These are phyloP conservation scores for Astreopora myriophthalma DNA, from an alignment of 64 coral and sea anemone species.

Conservation along the genomic window DNA sequence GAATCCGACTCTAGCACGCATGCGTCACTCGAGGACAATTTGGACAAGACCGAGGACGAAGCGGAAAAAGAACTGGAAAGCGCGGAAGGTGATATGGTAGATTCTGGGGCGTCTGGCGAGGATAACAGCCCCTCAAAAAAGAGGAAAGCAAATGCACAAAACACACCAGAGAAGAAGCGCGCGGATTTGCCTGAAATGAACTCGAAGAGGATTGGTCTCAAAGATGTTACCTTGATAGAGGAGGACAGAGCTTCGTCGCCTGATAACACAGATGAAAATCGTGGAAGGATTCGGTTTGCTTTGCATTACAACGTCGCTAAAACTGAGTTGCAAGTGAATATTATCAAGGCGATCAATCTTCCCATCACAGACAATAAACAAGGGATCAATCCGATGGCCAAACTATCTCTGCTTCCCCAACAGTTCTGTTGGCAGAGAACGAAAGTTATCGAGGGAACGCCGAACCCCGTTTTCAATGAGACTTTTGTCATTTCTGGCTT, in stretches of 20 bases:
- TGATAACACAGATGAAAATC: constrained; percentile 33
- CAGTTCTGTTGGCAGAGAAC: constrained; percentile 98
- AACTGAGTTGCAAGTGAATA: constrained; percentile 91
- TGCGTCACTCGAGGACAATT: constrained; percentile 69
- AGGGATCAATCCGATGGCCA: constrained; percentile 82
- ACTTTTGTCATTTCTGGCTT: constrained; percentile 96
- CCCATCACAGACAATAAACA: constrained; percentile 68
- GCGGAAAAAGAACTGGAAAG: constrained; percentile 8
- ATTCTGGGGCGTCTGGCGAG: background rate
- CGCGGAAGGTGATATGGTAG: background rate
- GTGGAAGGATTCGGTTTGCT: constrained; percentile 85
- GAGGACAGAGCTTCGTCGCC: constrained; percentile 58
- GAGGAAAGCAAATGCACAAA: background rate
- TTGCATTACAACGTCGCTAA: constrained; percentile 77
- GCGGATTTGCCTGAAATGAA: background rate
- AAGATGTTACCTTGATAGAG: background rate
- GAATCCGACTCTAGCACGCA: constrained; percentile 59
- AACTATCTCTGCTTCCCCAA: constrained; percentile 85
- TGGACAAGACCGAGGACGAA: constrained; percentile 66
- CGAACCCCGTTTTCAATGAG: constrained; percentile 90
- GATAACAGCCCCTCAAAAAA: constrained; percentile 49
- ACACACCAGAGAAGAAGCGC: background rate
- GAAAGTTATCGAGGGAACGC: constrained; percentile 62
- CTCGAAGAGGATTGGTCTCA: constrained; percentile 5
- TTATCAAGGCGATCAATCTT: constrained; percentile 79